Percentiles rank a stretch among this genome's conserved stretches.
phyloP scores from a whole-genome alignment of 2,113 vertebrate species.

The Ophiodon elongatus region DNA sequence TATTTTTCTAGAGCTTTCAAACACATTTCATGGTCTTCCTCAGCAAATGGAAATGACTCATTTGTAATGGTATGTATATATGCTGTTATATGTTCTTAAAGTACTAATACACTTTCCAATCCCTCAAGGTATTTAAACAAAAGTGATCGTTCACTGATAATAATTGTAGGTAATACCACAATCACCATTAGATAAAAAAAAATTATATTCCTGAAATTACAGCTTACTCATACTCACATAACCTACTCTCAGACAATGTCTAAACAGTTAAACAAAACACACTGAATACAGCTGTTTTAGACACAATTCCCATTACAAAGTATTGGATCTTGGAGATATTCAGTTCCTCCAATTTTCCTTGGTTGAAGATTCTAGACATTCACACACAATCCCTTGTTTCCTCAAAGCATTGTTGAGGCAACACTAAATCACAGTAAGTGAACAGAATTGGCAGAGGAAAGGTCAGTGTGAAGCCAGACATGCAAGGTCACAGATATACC shows the following conservation, averaged over 20 bases:
- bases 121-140: not conserved
- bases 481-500: not conserved
- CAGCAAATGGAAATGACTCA: not conserved
- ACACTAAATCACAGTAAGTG: not conserved
- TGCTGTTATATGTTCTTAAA: not conserved
- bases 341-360: not conserved
- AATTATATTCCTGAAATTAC: not conserved
- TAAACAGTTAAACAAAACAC: not conserved
- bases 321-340: not conserved
- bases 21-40: not conserved
- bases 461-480: not conserved
- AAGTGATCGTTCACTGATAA: not conserved
- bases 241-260: not conserved
- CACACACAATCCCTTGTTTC: not conserved
- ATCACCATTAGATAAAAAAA: too few relatives aligned
- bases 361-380: not conserved
- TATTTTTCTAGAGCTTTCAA: not conserved
- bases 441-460: not conserved
- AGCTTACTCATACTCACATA: not conserved
- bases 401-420: not conserved
- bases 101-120: not conserved
- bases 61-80: not conserved
- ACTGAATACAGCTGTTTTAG: not conserved
- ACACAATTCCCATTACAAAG: not conserved
- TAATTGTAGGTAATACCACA: not conserved